These are phyloP conservation scores for Lycodopsis pacificus DNA, from an alignment of 2,797 vertebrate genomes.

Conservation along the genomic window DNA sequence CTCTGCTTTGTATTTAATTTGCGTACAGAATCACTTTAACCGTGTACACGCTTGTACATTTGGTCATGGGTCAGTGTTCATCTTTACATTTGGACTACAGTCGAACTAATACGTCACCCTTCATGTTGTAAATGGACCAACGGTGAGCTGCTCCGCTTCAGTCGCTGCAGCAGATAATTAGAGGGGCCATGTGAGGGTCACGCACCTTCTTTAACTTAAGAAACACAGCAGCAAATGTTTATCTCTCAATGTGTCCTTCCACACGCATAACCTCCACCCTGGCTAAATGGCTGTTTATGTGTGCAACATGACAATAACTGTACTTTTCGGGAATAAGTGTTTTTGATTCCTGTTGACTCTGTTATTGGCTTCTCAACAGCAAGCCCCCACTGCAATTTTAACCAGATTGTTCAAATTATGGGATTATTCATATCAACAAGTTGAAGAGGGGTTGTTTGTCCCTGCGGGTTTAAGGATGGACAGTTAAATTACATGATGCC, in stretches of 20 bases:
- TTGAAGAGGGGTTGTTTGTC: constrained; percentile 69
- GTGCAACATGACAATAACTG: constrained; percentile 75
- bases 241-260: constrained; percentile 55
- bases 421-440: constrained; percentile 80
- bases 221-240: constrained; percentile 52
- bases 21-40: constrained; percentile 1
- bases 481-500: constrained; percentile 61
- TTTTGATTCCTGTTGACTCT: constrained; percentile 77
- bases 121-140: background rate
- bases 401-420: constrained; percentile 80
- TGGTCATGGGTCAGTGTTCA: background rate
- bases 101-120: background rate
- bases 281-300: constrained; percentile 82
- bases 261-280: constrained; percentile 68
- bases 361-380: constrained; percentile 71
- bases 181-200: constrained; percentile 41
- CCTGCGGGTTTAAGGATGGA: constrained; percentile 58
- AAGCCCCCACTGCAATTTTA: constrained; percentile 74
- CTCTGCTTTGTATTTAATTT: constrained; percentile 42
- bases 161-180: constrained; percentile 57
- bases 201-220: constrained; percentile 51
- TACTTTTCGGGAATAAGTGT: constrained; percentile 81
- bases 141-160: constrained; percentile 25
- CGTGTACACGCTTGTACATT: background rate
- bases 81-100: background rate